phyloP scores from a whole-genome alignment of 2,888 invertebrate genomes.

The Plagodis pulveraria region DNA sequence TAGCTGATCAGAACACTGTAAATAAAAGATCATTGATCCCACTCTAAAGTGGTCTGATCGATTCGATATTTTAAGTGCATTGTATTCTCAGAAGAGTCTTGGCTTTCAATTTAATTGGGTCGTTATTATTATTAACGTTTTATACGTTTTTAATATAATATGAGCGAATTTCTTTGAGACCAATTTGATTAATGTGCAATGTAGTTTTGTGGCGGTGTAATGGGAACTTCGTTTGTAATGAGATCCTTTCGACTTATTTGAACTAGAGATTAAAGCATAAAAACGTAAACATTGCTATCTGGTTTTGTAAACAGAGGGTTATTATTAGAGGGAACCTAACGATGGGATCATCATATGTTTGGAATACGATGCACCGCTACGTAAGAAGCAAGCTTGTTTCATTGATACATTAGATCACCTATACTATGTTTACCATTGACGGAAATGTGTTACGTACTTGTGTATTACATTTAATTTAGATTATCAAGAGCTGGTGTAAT shows the following conservation, averaged over 20 bases:
- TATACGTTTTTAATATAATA: too few species aligned
- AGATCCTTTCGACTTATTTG: slow-evolving; percentile 9
- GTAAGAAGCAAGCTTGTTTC: not conserved
- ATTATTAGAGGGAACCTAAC: slow-evolving; percentile 66
- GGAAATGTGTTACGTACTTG: too few species aligned
- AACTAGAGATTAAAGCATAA: slow-evolving; percentile 54
- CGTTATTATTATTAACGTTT: slow-evolving; percentile 5
- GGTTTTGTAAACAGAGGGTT: slow-evolving; percentile 70
- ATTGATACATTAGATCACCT: too few species aligned
- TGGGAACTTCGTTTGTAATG: slow-evolving; percentile 16
- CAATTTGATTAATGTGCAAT: too few species aligned
- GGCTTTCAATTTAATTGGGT: slow-evolving; percentile 24
- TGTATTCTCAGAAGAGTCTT: slow-evolving; percentile 32
- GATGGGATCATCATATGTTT: slow-evolving; percentile 61
- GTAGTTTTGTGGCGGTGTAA: slow-evolving; percentile 5
- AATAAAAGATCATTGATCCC: slow-evolving; percentile 76
- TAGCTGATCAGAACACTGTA: slow-evolving; percentile 49
- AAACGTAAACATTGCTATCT: slow-evolving; percentile 75
- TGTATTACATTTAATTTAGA: too few species aligned
- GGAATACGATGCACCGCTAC: slow-evolving; percentile 45
- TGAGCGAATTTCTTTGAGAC: too few species aligned
- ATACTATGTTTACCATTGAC: too few species aligned
- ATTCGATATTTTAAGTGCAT: slow-evolving; percentile 58
- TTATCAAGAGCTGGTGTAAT: too few species aligned
- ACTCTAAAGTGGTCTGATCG: slow-evolving; percentile 67